Percentiles rank a stretch among this genome's conserved stretches.
Evolutionary conservation across 2,888 invertebrate genomes (phyloP).

Genomic region (Cephus pygmeus): DNA sequence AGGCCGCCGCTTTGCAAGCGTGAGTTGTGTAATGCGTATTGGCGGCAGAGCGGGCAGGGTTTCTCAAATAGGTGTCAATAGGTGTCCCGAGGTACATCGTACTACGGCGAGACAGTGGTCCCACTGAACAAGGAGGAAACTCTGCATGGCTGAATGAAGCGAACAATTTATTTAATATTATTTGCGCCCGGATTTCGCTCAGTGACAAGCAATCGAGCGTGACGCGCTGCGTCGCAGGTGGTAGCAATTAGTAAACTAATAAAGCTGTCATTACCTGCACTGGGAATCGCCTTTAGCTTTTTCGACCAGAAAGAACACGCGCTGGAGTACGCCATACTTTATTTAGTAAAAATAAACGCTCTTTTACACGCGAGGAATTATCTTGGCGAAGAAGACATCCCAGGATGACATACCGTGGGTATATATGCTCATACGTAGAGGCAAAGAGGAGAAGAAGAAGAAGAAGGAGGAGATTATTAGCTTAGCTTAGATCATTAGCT

Average conservation of each 20-base stretch:
- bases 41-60: conserved; percentile 22
- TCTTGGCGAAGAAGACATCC: too few relatives aligned
- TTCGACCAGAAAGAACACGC: too few relatives aligned
- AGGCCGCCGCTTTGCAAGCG: conserved; percentile 49
- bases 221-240: conserved; percentile 30
- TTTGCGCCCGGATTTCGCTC: conserved; percentile 27
- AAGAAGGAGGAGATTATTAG: neutral
- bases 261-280: too few relatives aligned
- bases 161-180: conserved; percentile 30
- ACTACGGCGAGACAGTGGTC: neutral
- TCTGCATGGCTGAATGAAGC: too few relatives aligned
- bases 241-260: neutral
- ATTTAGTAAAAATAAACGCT: too few relatives aligned
- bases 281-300: too few relatives aligned
- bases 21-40: conserved; percentile 30
- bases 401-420: too few relatives aligned
- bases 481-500: conserved; percentile 9
- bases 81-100: neutral
- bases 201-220: conserved; percentile 41
- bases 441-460: too few relatives aligned
- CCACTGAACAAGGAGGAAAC: conserved; percentile 1
- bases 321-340: too few relatives aligned
- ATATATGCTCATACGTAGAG: too few relatives aligned
- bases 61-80: conserved; percentile 23
- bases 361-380: too few relatives aligned